Evolutionary conservation across 2,888 invertebrate genomes (phyloP).

Genomic region (Stenotaenia linearis): DNA sequence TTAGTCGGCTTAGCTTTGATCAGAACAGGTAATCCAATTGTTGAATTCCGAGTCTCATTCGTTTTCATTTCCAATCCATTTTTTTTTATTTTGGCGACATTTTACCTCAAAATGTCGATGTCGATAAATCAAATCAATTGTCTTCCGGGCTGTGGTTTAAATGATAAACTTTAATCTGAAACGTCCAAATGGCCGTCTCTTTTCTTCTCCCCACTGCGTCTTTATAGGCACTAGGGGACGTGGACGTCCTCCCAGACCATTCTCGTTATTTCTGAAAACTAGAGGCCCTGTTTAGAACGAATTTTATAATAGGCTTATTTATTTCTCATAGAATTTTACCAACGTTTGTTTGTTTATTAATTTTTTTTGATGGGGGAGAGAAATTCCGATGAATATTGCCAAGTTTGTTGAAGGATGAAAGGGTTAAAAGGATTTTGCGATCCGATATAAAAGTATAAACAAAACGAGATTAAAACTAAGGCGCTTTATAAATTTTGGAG

Average conservation of each 20-base stretch:
- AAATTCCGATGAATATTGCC: neutral
- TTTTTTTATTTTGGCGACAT: neutral
- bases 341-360: neutral
- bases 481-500: neutral
- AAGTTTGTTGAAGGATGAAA: neutral
- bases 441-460: neutral
- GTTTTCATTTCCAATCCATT: neutral
- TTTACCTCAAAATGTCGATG: slow-evolving; percentile 21
- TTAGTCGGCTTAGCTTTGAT: neutral
- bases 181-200: slow-evolving; percentile 26
- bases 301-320: neutral
- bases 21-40: neutral
- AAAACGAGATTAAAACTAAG: neutral
- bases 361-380: neutral
- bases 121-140: slow-evolving; percentile 23
- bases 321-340: neutral
- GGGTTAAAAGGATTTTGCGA: neutral
- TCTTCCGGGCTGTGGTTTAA: slow-evolving; percentile 26
- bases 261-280: slow-evolving; percentile 9
- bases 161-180: slow-evolving; percentile 26
- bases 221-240: slow-evolving; percentile 20
- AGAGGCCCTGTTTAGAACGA: neutral
- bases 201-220: slow-evolving; percentile 26
- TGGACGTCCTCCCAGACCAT: neutral
- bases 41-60: neutral